Conservation (phyloP, 2,113 vertebrate species). For the Bos indicus region DNA sequence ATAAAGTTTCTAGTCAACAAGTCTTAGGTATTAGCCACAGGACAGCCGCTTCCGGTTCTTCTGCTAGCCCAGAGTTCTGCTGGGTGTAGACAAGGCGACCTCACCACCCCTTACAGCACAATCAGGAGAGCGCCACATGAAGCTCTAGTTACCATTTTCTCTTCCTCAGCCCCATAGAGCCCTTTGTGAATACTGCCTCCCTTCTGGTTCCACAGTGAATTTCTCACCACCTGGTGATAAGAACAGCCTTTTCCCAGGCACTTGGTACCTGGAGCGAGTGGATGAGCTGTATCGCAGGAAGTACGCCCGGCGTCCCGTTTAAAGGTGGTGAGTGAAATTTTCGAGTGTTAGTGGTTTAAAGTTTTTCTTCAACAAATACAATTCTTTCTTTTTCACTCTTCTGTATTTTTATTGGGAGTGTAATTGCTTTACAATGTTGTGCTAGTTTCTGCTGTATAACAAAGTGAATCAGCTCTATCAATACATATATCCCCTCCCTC, state of each 20-base stretch:
- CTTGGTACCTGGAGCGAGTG: conserved; percentile 82
- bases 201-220: conserved; percentile 65
- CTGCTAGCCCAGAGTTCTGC: background rate
- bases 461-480: background rate
- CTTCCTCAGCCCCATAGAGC: accelerated
- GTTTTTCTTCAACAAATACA: background rate
- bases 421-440: background rate
- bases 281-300: conserved; percentile 79
- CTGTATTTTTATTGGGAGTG: background rate
- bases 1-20: background rate
- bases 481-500: background rate
- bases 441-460: background rate
- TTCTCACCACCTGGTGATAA: conserved; percentile 78
- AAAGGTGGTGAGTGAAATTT: background rate
- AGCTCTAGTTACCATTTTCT: background rate
- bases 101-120: too few relatives aligned
- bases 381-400: background rate
- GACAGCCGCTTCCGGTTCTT: background rate
- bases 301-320: conserved; percentile 75
- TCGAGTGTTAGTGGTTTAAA: background rate
- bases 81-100: too few relatives aligned
- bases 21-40: background rate
- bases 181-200: background rate
- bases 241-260: conserved; percentile 80
- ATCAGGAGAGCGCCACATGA: accelerated